Percentiles rank a stretch among this genome's conserved stretches.
phyloP scores from a whole-genome alignment of 1,140 invertebrate species.

The Drosophila subobscura region DNA sequence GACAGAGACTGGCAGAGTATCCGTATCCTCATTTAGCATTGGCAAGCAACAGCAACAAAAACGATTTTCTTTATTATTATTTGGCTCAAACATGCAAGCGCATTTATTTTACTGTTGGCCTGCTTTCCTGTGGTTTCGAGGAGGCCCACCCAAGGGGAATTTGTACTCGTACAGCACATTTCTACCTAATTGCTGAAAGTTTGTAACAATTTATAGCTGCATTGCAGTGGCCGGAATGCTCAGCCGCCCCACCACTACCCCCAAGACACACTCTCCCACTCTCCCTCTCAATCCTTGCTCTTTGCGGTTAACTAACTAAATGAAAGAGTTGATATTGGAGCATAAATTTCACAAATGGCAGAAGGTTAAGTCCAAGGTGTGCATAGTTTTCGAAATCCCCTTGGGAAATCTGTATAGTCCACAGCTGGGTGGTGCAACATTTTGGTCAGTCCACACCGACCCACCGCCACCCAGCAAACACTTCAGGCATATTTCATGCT shows the following conservation, averaged over 20 bases:
- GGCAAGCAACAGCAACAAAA: conserved; percentile 17
- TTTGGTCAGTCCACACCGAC: background rate
- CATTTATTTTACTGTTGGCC: conserved; percentile 65
- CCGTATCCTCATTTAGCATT: conserved; percentile 3
- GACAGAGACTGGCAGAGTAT: too few relatives aligned
- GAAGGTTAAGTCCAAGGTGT: conserved; percentile 47
- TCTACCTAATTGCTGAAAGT: conserved; percentile 73
- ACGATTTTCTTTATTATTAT: conserved; percentile 71
- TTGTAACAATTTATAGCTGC: conserved; percentile 79
- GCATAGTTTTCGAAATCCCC: conserved; percentile 24
- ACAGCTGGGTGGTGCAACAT: conserved; percentile 38
- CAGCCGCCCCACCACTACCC: background rate
- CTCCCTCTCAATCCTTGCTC: background rate
- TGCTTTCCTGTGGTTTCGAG: conserved; percentile 36
- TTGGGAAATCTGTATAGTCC: background rate
- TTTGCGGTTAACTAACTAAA: conserved; percentile 51
- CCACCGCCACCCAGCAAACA: conserved; percentile 22
- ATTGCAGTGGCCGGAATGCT: conserved; percentile 64
- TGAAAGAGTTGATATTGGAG: conserved; percentile 58
- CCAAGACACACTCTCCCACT: background rate
- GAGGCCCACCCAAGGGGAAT: conserved; percentile 30
- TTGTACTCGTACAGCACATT: conserved; percentile 63
- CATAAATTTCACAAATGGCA: conserved; percentile 48
- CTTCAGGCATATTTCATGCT: conserved; percentile 75
- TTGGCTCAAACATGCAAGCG: conserved; percentile 72